Conservation (phyloP, 1,140 invertebrate genomes). For the Micrasema longulum region DNA sequence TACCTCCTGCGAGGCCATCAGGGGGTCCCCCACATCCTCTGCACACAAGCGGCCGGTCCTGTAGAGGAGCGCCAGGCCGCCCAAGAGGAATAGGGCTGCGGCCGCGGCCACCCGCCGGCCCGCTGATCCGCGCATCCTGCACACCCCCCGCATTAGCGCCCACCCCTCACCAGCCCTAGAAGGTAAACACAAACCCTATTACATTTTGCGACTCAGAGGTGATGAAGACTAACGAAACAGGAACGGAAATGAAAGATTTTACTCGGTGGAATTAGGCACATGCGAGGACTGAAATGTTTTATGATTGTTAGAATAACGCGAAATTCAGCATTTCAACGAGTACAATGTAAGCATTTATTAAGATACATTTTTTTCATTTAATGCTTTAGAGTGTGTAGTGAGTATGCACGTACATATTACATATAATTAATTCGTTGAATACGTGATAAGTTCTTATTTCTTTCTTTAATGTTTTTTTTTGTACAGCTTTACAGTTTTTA, state of each 20-base stretch:
- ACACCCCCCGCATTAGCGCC: slow-evolving; percentile 39
- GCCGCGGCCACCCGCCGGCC: slow-evolving; percentile 38
- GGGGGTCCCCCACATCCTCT: slow-evolving; percentile 13
- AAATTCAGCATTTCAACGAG: too few relatives aligned
- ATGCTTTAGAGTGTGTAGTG: too few relatives aligned
- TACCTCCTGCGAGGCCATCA: slow-evolving; percentile 50
- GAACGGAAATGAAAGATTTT: neutral
- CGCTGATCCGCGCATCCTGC: slow-evolving; percentile 46
- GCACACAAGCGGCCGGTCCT: slow-evolving; percentile 35
- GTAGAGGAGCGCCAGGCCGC: slow-evolving; percentile 42
- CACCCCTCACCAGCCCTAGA: neutral
- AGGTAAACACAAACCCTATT: neutral
- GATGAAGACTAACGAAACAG: neutral
- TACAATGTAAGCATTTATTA: too few relatives aligned
- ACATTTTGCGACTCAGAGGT: neutral
- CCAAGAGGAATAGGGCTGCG: slow-evolving; percentile 23
- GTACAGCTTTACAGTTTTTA: too few relatives aligned
- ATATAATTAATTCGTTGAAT: too few relatives aligned
- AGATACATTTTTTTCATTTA: too few relatives aligned
- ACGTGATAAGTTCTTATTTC: too few relatives aligned
- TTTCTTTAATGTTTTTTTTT: too few relatives aligned
- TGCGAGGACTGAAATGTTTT: neutral
- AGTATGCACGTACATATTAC: too few relatives aligned
- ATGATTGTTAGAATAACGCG: too few relatives aligned
- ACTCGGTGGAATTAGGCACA: neutral